Evolutionary conservation across 2,797 vertebrate genomes (phyloP).

Genomic region (Dicrostonyx torquatus): DNA sequence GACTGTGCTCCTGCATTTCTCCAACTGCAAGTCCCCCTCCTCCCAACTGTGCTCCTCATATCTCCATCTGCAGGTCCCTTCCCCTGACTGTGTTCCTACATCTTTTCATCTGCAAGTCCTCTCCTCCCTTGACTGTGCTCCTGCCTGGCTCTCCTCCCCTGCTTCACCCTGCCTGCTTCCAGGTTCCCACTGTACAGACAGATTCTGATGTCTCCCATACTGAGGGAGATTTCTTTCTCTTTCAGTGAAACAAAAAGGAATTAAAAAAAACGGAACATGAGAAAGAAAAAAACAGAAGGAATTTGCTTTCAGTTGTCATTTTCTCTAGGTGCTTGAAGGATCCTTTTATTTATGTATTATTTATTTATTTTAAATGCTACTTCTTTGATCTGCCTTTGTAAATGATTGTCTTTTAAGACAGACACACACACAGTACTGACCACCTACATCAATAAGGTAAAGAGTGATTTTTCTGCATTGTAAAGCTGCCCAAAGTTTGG

Average conservation of each 20-base stretch:
- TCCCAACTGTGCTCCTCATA: neutral
- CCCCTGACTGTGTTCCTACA: neutral
- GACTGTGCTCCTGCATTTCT: neutral
- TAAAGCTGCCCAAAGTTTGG: neutral
- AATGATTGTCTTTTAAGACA: neutral
- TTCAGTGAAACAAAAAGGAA: too few species aligned
- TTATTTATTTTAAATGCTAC: neutral
- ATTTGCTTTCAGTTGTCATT: neutral
- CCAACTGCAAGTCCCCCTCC: neutral
- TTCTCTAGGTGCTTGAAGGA: neutral
- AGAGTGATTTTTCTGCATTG: neutral
- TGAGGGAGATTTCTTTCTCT: too few species aligned
- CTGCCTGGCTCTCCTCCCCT: neutral
- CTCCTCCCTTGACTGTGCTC: neutral
- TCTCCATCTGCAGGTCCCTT: neutral
- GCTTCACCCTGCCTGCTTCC: neutral
- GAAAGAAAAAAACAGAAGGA: neutral
- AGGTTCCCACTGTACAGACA: too few species aligned
- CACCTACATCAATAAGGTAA: neutral
- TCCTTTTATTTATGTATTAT: neutral
- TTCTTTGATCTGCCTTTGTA: neutral
- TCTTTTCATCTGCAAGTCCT: neutral
- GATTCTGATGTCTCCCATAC: neutral
- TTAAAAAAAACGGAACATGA: neutral
- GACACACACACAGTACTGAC: neutral